Base-by-base conservation (phyloP, 1,140 invertebrate genomes). In the Zaprionus lachaisei region DNA sequence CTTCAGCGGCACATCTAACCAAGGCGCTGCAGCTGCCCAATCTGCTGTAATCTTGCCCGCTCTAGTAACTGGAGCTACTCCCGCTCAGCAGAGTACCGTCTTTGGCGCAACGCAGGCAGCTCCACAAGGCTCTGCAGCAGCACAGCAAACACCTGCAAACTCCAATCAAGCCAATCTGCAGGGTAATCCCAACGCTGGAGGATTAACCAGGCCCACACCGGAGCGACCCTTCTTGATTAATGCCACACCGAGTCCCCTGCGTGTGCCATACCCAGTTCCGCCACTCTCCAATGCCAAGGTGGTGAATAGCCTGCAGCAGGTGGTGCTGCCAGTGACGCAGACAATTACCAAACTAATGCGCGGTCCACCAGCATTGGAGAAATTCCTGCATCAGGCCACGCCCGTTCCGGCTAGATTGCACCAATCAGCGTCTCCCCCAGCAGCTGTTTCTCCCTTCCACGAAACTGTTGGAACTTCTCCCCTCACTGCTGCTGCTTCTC, bases 301-400 rank as follows among this genome's bases (percentile, higher is more conserved):
- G 9, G 54, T 57, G 37, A 24, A 57, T 6, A 28, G 24, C 17
- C 34, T 67, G 64, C 5, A 38, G 12, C 24, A 67, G 37, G 11
- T 57, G 26, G 65, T 58, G 17, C 14, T 67, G 26, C 65, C 55
- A 0, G 24, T 57, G 12, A 57, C 64, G 22, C 41, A 58, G 3
- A 11, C 31, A 4, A 67, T 63, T 24, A 17, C 22, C 6, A 37
- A 66, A 20, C 9, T 24, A 5, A 51, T 51, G 47, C 47, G 47
- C 12, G 17, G n/a, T 7, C 28, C 17, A 20, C 47, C 49, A 4
- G 41, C 41, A 5, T 14, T 51, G 47, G 9, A 22, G 17, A 51
- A 28, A 20, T 11, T 49, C 20, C 20, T 49, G 34, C 47, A 55
- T 5, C 12, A 55, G n/a, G 49, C 49, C 22, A 55, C 47, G 47